Conservation (phyloP, 2,888 invertebrate genomes). For the Nemotelus nigrinus region DNA sequence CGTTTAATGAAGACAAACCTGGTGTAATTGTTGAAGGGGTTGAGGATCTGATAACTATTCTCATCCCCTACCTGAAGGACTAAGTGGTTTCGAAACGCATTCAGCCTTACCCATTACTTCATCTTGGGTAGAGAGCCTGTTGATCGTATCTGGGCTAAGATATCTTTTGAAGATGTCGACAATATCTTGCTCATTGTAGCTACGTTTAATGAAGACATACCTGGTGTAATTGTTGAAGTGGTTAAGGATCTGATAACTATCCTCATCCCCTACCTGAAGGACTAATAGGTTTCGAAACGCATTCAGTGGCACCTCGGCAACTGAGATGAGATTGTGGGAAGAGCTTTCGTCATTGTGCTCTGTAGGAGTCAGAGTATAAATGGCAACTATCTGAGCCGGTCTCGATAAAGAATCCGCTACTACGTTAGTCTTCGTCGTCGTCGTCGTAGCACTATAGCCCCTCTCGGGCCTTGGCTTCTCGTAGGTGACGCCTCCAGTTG, state of each 20-base stretch:
- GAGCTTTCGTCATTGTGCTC: constrained; percentile 41
- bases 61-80: constrained; percentile 1
- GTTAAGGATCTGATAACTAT: not conserved
- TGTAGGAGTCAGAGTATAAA: constrained; percentile 14
- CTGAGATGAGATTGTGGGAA: constrained; percentile 25
- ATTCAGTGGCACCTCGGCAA: constrained; percentile 33
- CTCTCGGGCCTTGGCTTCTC: too few relatives aligned
- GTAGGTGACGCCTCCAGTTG: too few relatives aligned
- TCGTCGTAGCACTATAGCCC: too few relatives aligned
- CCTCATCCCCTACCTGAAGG: not conserved
- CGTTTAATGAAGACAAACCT: not conserved
- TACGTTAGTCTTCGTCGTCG: too few relatives aligned
- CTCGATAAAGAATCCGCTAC: too few relatives aligned
- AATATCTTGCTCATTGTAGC: not conserved
- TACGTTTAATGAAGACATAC: not conserved
- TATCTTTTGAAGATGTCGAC: constrained; percentile 9
- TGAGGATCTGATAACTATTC: not conserved
- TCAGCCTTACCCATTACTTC: constrained; percentile 31
- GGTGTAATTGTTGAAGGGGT: constrained; percentile 9
- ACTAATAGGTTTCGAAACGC: constrained; percentile 15
- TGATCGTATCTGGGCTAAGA: constrained; percentile 26
- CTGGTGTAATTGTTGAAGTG: constrained; percentile 5
- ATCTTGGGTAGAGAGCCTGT: constrained; percentile 34
- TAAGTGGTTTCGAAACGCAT: constrained; percentile 24
- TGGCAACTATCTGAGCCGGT: not conserved